Conservation (phyloP, 2,888 invertebrate genomes). For the Parapristionchus giblindavisi region DNA sequence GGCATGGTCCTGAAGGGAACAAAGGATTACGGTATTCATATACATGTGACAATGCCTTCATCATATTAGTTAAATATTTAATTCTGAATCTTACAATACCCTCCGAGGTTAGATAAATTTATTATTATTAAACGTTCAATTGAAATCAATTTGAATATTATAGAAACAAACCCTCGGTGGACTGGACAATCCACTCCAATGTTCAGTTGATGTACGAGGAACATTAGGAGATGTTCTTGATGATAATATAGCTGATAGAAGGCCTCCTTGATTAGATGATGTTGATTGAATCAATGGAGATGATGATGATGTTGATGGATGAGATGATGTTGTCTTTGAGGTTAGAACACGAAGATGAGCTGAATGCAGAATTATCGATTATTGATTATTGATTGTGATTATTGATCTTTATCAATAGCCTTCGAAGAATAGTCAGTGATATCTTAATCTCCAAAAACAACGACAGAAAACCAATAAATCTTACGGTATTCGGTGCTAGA, state of each 20-base stretch:
- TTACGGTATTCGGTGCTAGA: constrained; percentile 31
- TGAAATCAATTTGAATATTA: too few species aligned
- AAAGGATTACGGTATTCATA: neutral
- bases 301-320: too few species aligned
- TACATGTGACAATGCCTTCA: too few species aligned
- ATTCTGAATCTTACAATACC: neutral
- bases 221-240: constrained; percentile 61
- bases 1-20: constrained; percentile 21
- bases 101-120: neutral
- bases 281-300: neutral
- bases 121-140: neutral
- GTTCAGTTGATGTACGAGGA: constrained; percentile 65
- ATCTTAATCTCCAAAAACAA: neutral
- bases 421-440: neutral
- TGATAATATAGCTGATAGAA: constrained; percentile 25
- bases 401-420: too few species aligned
- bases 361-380: too few species aligned
- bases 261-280: neutral
- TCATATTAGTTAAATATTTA: neutral
- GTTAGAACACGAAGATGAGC: neutral
- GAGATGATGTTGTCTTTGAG: too few species aligned
- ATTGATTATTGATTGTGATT: too few species aligned
- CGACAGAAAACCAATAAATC: neutral
- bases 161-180: constrained; percentile 50
- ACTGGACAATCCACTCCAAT: constrained; percentile 55